Base-by-base conservation (phyloP, 1,140 invertebrate genomes). In the Ooceraea biroi region DNA sequence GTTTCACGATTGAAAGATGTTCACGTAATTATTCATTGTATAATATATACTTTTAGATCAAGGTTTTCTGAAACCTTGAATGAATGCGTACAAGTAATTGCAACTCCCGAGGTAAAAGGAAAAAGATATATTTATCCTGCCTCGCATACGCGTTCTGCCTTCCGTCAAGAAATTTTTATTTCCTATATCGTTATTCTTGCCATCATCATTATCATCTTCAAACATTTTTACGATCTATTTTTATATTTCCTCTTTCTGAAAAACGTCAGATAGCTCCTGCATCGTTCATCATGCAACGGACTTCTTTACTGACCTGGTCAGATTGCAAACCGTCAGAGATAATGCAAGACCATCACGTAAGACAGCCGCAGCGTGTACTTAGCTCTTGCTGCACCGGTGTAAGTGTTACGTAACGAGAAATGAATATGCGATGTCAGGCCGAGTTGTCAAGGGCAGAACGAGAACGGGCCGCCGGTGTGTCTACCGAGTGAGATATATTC, bases 391-490 rank as follows among this genome's bases (percentile, higher is more conserved):
- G 30, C 17, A 30, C 11, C 17, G 41, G n/a, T 63, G 10, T 11
- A 63, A 11, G n/a, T 22, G 22, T 86, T 86, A 82, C n/a, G 76
- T 65, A 86, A 85, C 46, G 10, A 19, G 11, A 66, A 69, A 57
- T 57, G 1, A 82, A 68, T 68, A 52, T 52, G 55, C 50, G 19
- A 82, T n/a, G 19, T 36, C 12, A 50, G n/a, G 52, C n/a, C 14
- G 19, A 80, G 14, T 57, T 61, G 41, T 17, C 52, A 68, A 57
- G 0, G 46, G 1, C 11, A 61, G 3, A 78, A 14, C 27, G 36
- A 73, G 48, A 80, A 41, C n/a, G 25, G 46, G 74, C 71, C 71
- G 48, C 58, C 86, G 66, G 52, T 60, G n/a, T 83, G 72, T 84
- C 84, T 89, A 69, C 44, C 27, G 36, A 50, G 60, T 25, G 52